Base-by-base conservation (phyloP, 1,140 invertebrate genomes). In the Charaxes varanes region DNA sequence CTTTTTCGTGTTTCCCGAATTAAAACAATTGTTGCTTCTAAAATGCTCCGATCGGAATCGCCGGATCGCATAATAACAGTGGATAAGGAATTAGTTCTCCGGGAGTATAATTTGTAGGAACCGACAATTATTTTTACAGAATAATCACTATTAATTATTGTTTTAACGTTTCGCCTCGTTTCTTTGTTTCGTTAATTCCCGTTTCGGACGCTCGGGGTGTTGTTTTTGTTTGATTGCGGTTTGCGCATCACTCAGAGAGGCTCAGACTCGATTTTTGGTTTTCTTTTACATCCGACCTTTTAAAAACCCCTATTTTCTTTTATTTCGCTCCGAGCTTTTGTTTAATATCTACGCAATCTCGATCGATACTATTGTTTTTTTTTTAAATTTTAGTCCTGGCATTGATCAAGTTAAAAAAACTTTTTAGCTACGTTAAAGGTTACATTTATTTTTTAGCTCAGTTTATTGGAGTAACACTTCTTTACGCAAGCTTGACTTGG, bases 141-240 rank as follows among this genome's bases (percentile, higher is more conserved):
- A 70, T 70, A 71, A 76, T 73, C 59, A 64, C 61, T 64, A 62
- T 67, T 69, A 66, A 70, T 69, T 73, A 71, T 62, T 52, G 61
- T 66, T 62, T 57, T 62, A 59, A 51, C 53, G 54, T 61, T 61
- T 63, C 53, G 40, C 46, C 46, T 41, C 47, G 48, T 48, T 40
- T 40, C 42, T 41, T 53, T 60, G 50, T 51, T 37, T 31, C 28
- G 40, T 61, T 56, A 47, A 65, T 62, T 55, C 40, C 45, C 37
- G 34, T 17, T 7, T 22, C 17, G 4, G 41, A 24, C 34, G 50
- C 57, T 59, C 51, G 40, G 51, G 45, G 50, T 52, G 48, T 53
- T 37, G 43, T 54, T 63, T 57, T 49, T 46, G 51, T 48, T 47
- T 31, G 28, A 18, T 31, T 35, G 33, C 33, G 15, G 35, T 37